These are phyloP conservation scores for Cantharis lateralis DNA, from an alignment of 2,888 invertebrate species.

Conservation along the genomic window DNA sequence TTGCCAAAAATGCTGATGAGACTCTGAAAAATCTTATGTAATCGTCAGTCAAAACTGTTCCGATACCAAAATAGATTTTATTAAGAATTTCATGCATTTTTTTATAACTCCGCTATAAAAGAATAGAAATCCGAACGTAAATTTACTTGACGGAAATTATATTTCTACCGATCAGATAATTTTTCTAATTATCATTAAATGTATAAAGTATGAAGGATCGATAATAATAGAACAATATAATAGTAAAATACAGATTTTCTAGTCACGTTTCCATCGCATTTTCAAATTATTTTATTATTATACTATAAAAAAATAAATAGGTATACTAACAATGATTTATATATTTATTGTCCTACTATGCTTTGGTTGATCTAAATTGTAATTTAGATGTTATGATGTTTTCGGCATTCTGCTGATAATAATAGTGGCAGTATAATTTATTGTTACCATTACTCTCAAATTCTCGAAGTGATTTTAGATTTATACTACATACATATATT, in stretches of 20 bases:
- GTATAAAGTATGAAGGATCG: neutral
- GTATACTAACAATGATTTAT: neutral
- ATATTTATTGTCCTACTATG: neutral
- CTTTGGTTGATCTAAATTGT: neutral
- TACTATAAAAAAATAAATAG: too few species aligned
- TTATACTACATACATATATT: too few species aligned
- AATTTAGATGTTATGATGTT: neutral
- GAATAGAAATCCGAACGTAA: neutral
- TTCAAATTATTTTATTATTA: too few species aligned
- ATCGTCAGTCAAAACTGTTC: neutral
- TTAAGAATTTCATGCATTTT: neutral
- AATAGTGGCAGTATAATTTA: neutral
- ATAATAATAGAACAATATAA: too few species aligned
- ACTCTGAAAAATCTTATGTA: neutral
- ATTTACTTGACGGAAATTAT: neutral
- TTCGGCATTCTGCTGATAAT: neutral
- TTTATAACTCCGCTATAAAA: neutral
- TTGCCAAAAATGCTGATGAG: neutral
- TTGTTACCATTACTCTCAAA: neutral
- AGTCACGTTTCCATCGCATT: neutral
- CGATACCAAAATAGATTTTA: neutral
- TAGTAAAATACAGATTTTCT: neutral
- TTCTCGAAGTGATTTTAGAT: neutral
- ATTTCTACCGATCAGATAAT: neutral
- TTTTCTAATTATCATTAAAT: neutral